Base-by-base conservation (phyloP, 1,140 invertebrate genomes). In the Diorhabda elongata region DNA sequence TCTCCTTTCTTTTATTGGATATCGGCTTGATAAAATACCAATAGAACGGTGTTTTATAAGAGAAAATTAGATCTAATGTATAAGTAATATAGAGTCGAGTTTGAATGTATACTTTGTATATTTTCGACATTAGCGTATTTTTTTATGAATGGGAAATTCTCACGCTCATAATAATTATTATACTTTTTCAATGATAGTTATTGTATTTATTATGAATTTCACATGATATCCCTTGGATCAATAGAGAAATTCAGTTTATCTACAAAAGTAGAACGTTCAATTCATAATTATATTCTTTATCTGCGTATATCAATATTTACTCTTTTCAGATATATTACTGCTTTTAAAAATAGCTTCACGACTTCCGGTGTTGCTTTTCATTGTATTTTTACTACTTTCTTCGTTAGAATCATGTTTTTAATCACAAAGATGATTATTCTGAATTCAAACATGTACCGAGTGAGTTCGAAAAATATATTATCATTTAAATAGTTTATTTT, bases 181-280 rank as follows among this genome's bases (percentile, higher is more conserved):
- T 60, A 60, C 58, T 60, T 52, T 52, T 52, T 52, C 6, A 52
- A 42, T 62, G 45, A 26, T 57, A 43, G 41, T 56, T 56, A 64
- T 60, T 60, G 26, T 11, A 60, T 60, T 41, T 45, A 45, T 64
- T 64, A 52, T 52, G 44, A 64, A 64, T 64, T 64, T 64, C 63
- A 64, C 63, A 64, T 47, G 63, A 44, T 64, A 57, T 64, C 56
- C 11, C 43, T 52, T 52, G 44, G 52, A 44, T 56, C 63, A 57
- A 64, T 64, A 64, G 47, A 64, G 63, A 64, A 64, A 64, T 41
- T 64, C 44, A 56, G 56, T 43, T 56, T 64, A 64, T 64, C 52
- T 56, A 45, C 52, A 8, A 9, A 64, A 64, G 41, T 64, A 56
- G 63, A 64, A 56, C 63, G 56, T 64, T 64, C 9, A 56, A 56